These are phyloP conservation scores for Colostygia pectinataria DNA, from an alignment of 2,888 invertebrate species.

Conservation along the genomic window DNA sequence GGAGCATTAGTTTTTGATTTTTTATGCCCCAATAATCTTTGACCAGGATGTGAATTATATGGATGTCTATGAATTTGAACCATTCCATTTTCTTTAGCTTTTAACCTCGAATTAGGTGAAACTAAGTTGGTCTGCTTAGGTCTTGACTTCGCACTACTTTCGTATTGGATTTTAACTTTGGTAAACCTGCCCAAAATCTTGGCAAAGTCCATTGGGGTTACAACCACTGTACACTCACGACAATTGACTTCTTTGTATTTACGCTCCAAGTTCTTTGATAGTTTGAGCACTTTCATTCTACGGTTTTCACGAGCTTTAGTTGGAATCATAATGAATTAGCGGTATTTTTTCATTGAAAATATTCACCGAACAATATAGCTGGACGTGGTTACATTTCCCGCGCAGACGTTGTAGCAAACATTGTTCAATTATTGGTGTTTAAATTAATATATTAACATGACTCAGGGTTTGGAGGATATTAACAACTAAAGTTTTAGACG, in stretches of 20 bases:
- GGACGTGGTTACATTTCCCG: slow-evolving; percentile 78
- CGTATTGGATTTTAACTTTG: slow-evolving; percentile 77
- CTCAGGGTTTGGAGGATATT: slow-evolving; percentile 30
- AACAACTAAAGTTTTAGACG: slow-evolving; percentile 1
- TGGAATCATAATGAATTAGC: slow-evolving; percentile 58
- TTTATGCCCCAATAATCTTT: slow-evolving; percentile 47
- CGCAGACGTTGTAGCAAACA: slow-evolving; percentile 51
- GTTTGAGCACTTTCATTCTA: slow-evolving; percentile 54
- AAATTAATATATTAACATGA: slow-evolving; percentile 34
- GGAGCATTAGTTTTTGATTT: slow-evolving; percentile 43
- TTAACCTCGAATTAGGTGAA: slow-evolving; percentile 58
- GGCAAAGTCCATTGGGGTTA: slow-evolving; percentile 78
- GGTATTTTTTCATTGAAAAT: slow-evolving; percentile 30
- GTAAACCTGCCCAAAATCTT: slow-evolving; percentile 78
- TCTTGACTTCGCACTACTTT: slow-evolving; percentile 61
- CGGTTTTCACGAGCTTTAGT: slow-evolving; percentile 60
- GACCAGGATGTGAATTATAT: slow-evolving; percentile 60
- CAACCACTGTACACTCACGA: slow-evolving; percentile 71
- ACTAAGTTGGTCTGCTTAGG: slow-evolving; percentile 46
- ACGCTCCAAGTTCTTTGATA: slow-evolving; percentile 67
- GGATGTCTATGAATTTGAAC: slow-evolving; percentile 61
- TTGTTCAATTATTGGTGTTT: slow-evolving; percentile 28
- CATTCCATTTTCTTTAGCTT: slow-evolving; percentile 77
- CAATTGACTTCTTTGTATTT: slow-evolving; percentile 73
- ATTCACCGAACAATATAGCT: slow-evolving; percentile 33